These are phyloP conservation scores for Mirza zaza DNA, from an alignment of 2,113 vertebrate species.

Conservation along the genomic window DNA sequence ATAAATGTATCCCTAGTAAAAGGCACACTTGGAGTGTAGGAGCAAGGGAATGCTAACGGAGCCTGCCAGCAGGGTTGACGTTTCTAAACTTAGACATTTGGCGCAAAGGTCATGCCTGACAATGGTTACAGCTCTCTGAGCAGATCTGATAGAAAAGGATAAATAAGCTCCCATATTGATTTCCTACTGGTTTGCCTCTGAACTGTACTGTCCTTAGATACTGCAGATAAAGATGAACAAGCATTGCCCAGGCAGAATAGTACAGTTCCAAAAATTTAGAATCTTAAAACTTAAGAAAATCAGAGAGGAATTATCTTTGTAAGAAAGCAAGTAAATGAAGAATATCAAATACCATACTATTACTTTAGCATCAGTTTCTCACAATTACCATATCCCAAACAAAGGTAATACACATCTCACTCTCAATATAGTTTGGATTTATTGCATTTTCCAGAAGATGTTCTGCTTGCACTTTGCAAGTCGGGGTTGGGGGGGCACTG, in stretches of 20 bases:
- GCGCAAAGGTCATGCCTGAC: constrained; percentile 42
- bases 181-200: neutral
- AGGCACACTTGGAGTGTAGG: neutral
- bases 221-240: neutral
- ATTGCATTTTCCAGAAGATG: neutral
- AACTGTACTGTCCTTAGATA: neutral
- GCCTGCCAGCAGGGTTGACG: neutral
- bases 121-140: neutral
- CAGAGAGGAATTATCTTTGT: constrained; percentile 1
- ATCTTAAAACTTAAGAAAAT: constrained; percentile 5
- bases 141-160: neutral
- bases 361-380: neutral
- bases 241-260: neutral
- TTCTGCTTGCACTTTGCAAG: neutral
- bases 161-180: neutral
- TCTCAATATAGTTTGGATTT: neutral
- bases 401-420: neutral
- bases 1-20: constrained; percentile 16
- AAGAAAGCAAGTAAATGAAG: neutral
- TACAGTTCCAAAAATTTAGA: neutral
- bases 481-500: neutral
- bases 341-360: neutral
- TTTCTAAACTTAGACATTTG: constrained; percentile 51
- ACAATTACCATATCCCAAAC: neutral
- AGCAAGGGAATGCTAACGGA: neutral